Evolutionary conservation across 2,113 vertebrate genomes (phyloP).

Genomic region (Erythrolamprus reginae): DNA sequence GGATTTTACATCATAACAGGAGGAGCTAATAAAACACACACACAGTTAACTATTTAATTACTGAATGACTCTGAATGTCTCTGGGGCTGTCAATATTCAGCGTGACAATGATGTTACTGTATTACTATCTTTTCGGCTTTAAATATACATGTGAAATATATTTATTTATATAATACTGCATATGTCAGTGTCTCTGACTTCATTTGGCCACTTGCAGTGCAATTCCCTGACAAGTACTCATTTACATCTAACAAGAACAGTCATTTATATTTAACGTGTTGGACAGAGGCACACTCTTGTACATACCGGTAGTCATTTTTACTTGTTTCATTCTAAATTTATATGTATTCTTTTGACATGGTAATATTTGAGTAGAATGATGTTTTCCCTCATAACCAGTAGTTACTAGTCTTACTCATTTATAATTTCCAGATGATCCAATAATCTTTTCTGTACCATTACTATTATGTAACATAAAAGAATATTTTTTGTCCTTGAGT

Average conservation of each 20-base stretch:
- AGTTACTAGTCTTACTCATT: neutral
- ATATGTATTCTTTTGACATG: neutral
- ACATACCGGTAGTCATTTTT: neutral
- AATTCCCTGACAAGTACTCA: neutral
- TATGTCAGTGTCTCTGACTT: neutral
- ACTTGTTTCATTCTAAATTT: neutral
- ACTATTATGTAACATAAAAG: neutral
- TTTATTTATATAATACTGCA: neutral
- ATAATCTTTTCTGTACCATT: neutral
- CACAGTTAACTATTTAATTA: too few relatives aligned
- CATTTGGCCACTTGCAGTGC: neutral
- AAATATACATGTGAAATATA: neutral
- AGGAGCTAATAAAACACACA: too few relatives aligned
- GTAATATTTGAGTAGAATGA: neutral
- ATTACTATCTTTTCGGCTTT: neutral
- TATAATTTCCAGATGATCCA: neutral
- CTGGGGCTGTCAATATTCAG: too few relatives aligned
- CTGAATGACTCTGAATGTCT: too few relatives aligned
- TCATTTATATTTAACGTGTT: neutral
- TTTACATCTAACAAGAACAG: neutral
- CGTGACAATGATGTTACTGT: neutral
- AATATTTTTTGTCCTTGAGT: neutral
- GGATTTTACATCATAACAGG: too few relatives aligned
- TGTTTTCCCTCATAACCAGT: neutral
- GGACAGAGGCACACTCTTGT: neutral